Evolutionary conservation across 2,888 invertebrate species (phyloP).

Genomic region (Seladonia tumulorum): DNA sequence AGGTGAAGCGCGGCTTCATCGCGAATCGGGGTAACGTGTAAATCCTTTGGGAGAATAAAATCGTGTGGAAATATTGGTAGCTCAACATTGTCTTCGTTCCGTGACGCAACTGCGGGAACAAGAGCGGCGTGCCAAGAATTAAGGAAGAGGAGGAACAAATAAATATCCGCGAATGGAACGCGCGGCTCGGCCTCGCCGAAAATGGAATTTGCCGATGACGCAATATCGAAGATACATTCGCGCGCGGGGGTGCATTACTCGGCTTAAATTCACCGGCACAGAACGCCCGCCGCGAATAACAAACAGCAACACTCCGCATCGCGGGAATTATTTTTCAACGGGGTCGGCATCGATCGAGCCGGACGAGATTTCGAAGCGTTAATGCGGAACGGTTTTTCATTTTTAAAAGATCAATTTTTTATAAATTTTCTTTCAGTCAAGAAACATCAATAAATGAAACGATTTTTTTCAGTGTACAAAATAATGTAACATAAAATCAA

Average conservation of each 20-base stretch:
- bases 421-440: too few relatives aligned
- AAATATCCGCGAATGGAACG: constrained; percentile 9
- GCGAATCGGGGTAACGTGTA: not conserved
- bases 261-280: constrained; percentile 25
- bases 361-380: constrained; percentile 5
- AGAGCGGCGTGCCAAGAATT: constrained; percentile 34
- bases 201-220: constrained; percentile 44
- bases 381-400: not conserved
- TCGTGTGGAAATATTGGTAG: not conserved
- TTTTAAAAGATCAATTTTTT: not conserved
- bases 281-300: constrained; percentile 23
- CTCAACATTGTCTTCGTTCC: not conserved
- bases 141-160: constrained; percentile 28
- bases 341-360: not conserved
- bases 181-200: not conserved
- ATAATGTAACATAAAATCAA: too few relatives aligned
- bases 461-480: too few relatives aligned
- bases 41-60: not conserved
- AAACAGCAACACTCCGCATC: constrained; percentile 14
- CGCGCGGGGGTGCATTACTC: not conserved
- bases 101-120: constrained; percentile 11
- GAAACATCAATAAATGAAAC: too few relatives aligned
- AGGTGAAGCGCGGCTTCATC: not conserved
- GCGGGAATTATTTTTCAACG: constrained; percentile 27
- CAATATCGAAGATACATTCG: constrained; percentile 41